Percentiles rank a stretch among this genome's conserved stretches.
Evolutionary conservation across 1,140 invertebrate species (phyloP).

Genomic region (Galendromus occidentalis): DNA sequence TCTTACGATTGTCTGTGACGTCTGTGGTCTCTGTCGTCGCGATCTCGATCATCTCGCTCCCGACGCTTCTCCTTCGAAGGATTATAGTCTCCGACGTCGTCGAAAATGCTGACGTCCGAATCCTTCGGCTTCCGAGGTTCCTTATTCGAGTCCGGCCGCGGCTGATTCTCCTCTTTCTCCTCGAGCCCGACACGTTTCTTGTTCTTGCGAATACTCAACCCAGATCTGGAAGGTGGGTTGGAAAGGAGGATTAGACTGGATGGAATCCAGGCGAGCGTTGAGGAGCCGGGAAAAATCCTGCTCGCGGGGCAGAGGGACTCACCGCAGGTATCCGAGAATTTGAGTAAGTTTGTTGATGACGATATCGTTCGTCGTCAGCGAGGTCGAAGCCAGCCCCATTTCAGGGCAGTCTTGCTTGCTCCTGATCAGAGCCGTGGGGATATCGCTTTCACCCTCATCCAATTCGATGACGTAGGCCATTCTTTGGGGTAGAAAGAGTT

Average conservation of each 20-base stretch:
- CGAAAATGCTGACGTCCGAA: constrained; percentile 66
- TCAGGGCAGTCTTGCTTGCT: constrained; percentile 83
- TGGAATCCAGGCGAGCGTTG: too few species aligned
- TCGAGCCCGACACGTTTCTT: constrained; percentile 38
- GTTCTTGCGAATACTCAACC: constrained; percentile 31
- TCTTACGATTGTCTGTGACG: too few species aligned
- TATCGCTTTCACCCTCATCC: constrained; percentile 53
- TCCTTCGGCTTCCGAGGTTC: constrained; percentile 9
- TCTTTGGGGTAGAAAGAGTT: constrained; percentile 79
- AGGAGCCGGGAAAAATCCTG: background rate
- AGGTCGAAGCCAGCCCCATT: constrained; percentile 43
- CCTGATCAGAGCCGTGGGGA: constrained; percentile 82
- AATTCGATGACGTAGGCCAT: constrained; percentile 97
- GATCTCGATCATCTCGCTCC: constrained; percentile 16
- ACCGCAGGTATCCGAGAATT: constrained; percentile 75
- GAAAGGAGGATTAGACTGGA: too few species aligned
- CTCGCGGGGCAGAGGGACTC: constrained; percentile 15
- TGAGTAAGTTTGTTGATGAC: constrained; percentile 93
- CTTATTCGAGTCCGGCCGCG: background rate
- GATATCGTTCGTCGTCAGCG: constrained; percentile 75
- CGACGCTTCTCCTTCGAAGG: constrained; percentile 12
- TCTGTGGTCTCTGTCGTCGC: constrained; percentile 11
- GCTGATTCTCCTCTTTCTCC: constrained; percentile 18
- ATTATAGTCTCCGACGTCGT: constrained; percentile 72
- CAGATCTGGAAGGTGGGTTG: background rate